A percentile compares a stretch with the other conserved stretches of the same genome.
These are phyloP conservation scores for Nothocercus nigrocapillus DNA, from an alignment of 2,113 vertebrate species.

Conservation along the genomic window DNA sequence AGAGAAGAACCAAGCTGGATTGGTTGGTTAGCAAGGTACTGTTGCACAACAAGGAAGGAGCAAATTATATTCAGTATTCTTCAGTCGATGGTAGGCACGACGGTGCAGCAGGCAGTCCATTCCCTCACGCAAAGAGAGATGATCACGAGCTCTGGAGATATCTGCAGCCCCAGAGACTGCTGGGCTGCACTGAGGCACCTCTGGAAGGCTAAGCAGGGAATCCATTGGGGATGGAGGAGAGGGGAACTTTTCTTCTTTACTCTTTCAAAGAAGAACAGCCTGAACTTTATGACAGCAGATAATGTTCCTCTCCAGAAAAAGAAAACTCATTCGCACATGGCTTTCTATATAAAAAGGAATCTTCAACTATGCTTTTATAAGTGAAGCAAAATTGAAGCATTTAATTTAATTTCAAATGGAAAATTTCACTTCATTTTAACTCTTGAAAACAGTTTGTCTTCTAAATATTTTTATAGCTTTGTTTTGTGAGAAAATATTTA, in stretches of 20 bases:
- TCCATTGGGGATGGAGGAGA: not conserved
- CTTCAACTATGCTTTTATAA: not conserved
- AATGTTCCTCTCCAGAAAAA: not conserved
- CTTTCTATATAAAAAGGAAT: not conserved
- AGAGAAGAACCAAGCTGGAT: not conserved
- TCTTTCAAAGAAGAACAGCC: not conserved
- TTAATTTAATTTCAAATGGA: not conserved
- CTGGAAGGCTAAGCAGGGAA: not conserved
- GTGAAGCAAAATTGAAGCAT: not conserved
- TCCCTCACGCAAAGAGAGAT: not conserved
- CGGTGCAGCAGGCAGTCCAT: not conserved
- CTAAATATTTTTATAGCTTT: not conserved
- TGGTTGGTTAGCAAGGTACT: not conserved
- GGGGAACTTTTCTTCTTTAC: not conserved
- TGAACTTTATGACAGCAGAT: not conserved
- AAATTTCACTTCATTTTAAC: not conserved
- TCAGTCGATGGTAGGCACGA: not conserved
- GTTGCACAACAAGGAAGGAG: not conserved
- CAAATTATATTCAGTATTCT: not conserved
- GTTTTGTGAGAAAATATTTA: not conserved
- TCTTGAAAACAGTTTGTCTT: not conserved
- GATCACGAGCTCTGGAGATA: not conserved
- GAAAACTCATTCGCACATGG: not conserved
- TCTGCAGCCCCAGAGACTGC: not conserved
- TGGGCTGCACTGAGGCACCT: not conserved